phyloP scores from a whole-genome alignment of 2,888 invertebrate species.

The Acanthacorydalis orientalis region DNA sequence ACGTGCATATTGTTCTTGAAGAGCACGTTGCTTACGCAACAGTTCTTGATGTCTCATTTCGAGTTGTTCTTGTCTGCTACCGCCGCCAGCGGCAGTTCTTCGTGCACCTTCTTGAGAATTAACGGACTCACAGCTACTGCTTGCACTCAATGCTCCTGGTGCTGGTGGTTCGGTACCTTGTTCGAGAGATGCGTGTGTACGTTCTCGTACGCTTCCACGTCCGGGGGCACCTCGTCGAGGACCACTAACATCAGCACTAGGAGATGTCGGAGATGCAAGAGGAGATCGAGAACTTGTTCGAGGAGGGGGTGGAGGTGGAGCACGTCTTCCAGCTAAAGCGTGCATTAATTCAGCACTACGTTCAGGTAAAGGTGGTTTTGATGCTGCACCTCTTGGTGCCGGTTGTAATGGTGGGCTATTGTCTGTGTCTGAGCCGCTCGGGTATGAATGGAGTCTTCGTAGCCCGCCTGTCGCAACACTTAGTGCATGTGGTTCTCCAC shows the following conservation, averaged over 20 bases:
- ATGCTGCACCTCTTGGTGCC: conserved; percentile 27
- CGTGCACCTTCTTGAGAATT: conserved; percentile 54
- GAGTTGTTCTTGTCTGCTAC: conserved; percentile 49
- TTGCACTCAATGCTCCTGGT: conserved; percentile 37
- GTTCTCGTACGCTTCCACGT: conserved; percentile 10
- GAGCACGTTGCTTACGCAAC: conserved; percentile 67
- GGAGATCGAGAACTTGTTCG: conserved; percentile 79
- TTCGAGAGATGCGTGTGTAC: conserved; percentile 13
- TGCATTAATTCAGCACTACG: conserved; percentile 62
- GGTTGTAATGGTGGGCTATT: conserved; percentile 54
- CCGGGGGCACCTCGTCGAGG: conserved; percentile 20
- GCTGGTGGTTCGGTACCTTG: conserved; percentile 19
- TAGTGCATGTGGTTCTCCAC: conserved; percentile 32
- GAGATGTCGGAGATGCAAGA: conserved; percentile 66
- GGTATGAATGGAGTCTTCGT: conserved; percentile 67
- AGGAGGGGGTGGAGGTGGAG: conserved; percentile 87
- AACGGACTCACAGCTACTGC: conserved; percentile 59
- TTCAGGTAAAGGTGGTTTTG: conserved; percentile 70
- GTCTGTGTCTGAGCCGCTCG: conserved; percentile 71
- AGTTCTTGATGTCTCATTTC: conserved; percentile 82
- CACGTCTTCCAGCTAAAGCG: conserved; percentile 51
- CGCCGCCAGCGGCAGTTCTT: conserved; percentile 15
- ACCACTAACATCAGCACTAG: conserved; percentile 42
- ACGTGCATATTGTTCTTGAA: conserved; percentile 83
- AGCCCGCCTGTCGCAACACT: conserved; percentile 36